Percentiles rank a stretch among this genome's conserved stretches.
Evolutionary conservation across 2,113 vertebrate species (phyloP).

Genomic region (Xenopus tropicalis): DNA sequence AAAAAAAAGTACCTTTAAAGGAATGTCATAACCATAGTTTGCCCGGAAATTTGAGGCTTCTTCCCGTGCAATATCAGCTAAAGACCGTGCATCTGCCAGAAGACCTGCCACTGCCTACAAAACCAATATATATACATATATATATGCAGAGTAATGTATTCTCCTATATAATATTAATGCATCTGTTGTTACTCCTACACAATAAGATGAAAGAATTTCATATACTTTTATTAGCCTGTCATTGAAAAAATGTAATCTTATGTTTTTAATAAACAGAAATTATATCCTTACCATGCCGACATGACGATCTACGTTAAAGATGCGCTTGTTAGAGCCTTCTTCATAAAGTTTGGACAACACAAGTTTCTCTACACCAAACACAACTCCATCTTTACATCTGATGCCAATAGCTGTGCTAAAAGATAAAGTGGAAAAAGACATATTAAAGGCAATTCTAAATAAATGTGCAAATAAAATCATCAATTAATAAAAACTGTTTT

Average conservation of each 20-base stretch:
- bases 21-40: conserved; percentile 94
- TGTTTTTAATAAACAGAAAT: too few relatives aligned
- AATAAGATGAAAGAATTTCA: too few relatives aligned
- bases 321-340: conserved; percentile 94
- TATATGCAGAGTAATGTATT: too few relatives aligned
- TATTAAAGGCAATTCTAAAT: neutral
- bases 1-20: conserved; percentile 77
- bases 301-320: conserved; percentile 95
- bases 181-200: too few relatives aligned
- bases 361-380: conserved; percentile 96
- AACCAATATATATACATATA: neutral
- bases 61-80: conserved; percentile 92
- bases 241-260: too few relatives aligned
- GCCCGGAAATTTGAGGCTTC: conserved; percentile 95
- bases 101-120: conserved; percentile 89
- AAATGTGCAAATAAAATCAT: neutral
- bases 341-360: conserved; percentile 98
- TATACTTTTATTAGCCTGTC: too few relatives aligned
- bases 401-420: conserved; percentile 92
- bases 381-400: conserved; percentile 94
- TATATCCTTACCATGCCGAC: conserved; percentile 87
- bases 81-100: conserved; percentile 89
- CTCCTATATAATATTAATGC: too few relatives aligned
- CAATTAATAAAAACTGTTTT: too few relatives aligned
- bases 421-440: neutral